A percentile compares a stretch with the other conserved stretches of the same genome.
Evolutionary conservation across 1,140 invertebrate genomes (phyloP).

Genomic region (Brachionus rotundiformis): DNA sequence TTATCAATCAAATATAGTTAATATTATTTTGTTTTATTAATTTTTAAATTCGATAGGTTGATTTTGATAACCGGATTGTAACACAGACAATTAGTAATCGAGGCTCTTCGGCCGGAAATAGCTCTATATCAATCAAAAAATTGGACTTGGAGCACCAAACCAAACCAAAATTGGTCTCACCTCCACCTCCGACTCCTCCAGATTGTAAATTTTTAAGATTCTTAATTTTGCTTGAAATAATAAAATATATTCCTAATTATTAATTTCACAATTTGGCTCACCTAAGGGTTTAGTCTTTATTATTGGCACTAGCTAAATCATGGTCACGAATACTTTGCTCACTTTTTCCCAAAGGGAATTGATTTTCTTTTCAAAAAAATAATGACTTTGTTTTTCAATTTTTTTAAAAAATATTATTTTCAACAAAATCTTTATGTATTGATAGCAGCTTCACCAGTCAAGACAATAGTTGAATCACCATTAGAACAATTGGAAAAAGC

Average conservation of each 20-base stretch:
- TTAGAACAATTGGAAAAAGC: background rate
- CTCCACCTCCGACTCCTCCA: background rate
- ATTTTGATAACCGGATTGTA: background rate
- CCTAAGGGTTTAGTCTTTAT: background rate
- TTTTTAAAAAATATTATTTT: no score
- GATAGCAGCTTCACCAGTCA: background rate
- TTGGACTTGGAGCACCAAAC: background rate
- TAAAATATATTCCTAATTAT: background rate
- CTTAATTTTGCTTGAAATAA: background rate
- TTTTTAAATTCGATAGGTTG: background rate
- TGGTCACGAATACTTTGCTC: background rate
- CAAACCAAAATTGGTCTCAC: constrained; percentile 5
- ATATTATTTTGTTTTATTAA: background rate
- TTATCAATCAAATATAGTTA: no score
- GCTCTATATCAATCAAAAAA: background rate
- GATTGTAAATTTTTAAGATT: background rate
- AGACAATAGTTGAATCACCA: background rate
- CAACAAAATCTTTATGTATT: no score
- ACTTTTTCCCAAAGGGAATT: background rate
- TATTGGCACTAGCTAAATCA: no score
- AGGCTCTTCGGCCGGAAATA: constrained; percentile 3
- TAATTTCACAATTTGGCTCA: background rate
- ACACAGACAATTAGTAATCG: background rate
- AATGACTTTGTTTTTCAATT: background rate
- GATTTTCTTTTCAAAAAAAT: background rate